Base-by-base conservation (phyloP, 2,797 vertebrate genomes). In the Coendou prehensilis region DNA sequence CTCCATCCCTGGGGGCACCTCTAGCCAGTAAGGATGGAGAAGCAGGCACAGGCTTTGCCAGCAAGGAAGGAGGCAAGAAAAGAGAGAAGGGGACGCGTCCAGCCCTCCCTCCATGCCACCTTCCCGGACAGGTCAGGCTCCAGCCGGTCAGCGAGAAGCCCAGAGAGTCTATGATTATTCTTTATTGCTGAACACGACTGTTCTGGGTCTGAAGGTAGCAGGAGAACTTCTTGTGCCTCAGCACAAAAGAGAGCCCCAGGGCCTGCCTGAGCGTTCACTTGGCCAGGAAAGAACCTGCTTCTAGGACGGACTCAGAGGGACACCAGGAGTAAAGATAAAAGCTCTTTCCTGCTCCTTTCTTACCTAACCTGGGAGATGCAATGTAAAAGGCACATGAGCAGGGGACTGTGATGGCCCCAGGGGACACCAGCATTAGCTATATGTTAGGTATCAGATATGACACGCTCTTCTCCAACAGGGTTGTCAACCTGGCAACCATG, bases 291-390 rank as follows among this genome's bases (percentile, higher is more conserved):
- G n/a, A 56, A 30, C 41, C 11, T 13, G 18, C 28, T 18, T 45
- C 37, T 26, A 17, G 63, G 47, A 61, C 89, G 67, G 0, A 7
- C 47, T 67, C 3, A 5, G 30, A 28, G 64, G 14, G 45, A 82
- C 3, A 2, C 1, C 10, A 2, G 0, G 6, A 10, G 5, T 3
- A 6, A 11, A 52, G 13, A 28, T 0, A 4, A 11, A 50, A 64
- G 33, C 37, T 20, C 15, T 5, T 54, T 30, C 3, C 28, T 37
- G 7, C 45, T 71, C 3, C 7, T 50, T 50, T 64, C 45, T 23
- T 23, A 69, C 6, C 11, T 23, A 30, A 14, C 47, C 33, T 20
- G 2, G 37, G 41, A 6, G 41, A 14, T 4, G 9, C 5, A 6
- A 41, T 0, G 7, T 1, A 5, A 75, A 59, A 18, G 20, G 17